phyloP scores from a whole-genome alignment of 2,888 invertebrate genomes.

The Odontomyia ornata region DNA sequence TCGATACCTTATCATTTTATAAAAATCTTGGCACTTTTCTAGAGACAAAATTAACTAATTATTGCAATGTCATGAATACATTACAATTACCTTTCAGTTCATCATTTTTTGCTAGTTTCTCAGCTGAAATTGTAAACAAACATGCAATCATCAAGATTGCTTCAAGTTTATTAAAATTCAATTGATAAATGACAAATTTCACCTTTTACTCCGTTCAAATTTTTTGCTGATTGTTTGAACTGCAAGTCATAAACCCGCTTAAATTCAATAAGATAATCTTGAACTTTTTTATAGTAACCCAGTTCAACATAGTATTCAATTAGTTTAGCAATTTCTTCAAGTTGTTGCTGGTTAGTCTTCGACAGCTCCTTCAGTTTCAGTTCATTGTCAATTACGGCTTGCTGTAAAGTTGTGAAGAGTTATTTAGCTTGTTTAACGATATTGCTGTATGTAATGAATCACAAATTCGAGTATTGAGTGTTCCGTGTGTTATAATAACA shows the following conservation, averaged over 20 bases:
- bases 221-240: background rate
- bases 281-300: constrained; percentile 2
- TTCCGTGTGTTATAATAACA: background rate
- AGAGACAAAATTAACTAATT: no score
- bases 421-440: background rate
- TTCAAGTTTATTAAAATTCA: background rate
- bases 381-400: constrained; percentile 15
- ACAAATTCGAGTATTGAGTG: background rate
- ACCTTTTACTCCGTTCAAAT: background rate
- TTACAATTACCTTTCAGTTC: no score
- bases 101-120: no score
- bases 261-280: constrained; percentile 24
- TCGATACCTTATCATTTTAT: no score
- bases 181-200: background rate
- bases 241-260: background rate
- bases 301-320: constrained; percentile 19
- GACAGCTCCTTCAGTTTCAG: background rate
- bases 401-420: background rate
- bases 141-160: background rate
- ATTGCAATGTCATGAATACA: no score
- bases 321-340: background rate
- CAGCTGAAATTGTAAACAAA: background rate
- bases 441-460: background rate
- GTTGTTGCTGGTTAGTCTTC: background rate
- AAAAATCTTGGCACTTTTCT: no score